phyloP scores from a whole-genome alignment of 2,113 vertebrate species.

The Poeciliopsis turrubarensis region DNA sequence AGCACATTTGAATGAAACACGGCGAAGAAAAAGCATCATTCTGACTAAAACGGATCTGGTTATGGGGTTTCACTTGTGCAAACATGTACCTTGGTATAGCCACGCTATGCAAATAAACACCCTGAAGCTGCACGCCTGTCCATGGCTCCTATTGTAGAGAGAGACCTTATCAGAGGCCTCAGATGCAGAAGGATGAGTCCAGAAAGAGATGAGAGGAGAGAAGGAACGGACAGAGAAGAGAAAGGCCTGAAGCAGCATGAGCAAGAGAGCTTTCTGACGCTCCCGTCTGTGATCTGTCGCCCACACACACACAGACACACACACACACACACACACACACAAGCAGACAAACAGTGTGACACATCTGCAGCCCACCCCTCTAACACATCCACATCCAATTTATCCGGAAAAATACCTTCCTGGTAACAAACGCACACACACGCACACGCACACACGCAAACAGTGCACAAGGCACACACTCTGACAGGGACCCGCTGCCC shows the following conservation, averaged over 20 bases:
- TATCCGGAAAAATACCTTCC: slow-evolving; percentile 53
- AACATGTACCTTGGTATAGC: background rate
- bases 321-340: slow-evolving; percentile 41
- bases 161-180: slow-evolving; percentile 73
- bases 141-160: slow-evolving; percentile 64
- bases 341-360: slow-evolving; percentile 50
- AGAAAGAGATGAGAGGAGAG: slow-evolving; percentile 67
- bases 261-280: slow-evolving; percentile 72
- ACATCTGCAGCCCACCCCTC: slow-evolving; percentile 56
- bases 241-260: slow-evolving; percentile 74
- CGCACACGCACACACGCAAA: background rate
- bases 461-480: slow-evolving; percentile 53
- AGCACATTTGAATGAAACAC: slow-evolving; percentile 25
- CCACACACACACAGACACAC: slow-evolving; percentile 64
- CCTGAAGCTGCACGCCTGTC: slow-evolving; percentile 57
- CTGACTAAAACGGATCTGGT: slow-evolving; percentile 4
- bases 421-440: slow-evolving; percentile 21
- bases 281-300: slow-evolving; percentile 75
- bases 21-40: slow-evolving; percentile 1
- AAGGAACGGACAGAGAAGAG: slow-evolving; percentile 66
- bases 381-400: slow-evolving; percentile 58
- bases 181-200: slow-evolving; percentile 70
- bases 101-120: slow-evolving; percentile 33
- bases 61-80: background rate
- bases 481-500: slow-evolving; percentile 76